Evolutionary conservation across 2,113 vertebrate genomes (phyloP).

Genomic region (Lophotis ruficrista): DNA sequence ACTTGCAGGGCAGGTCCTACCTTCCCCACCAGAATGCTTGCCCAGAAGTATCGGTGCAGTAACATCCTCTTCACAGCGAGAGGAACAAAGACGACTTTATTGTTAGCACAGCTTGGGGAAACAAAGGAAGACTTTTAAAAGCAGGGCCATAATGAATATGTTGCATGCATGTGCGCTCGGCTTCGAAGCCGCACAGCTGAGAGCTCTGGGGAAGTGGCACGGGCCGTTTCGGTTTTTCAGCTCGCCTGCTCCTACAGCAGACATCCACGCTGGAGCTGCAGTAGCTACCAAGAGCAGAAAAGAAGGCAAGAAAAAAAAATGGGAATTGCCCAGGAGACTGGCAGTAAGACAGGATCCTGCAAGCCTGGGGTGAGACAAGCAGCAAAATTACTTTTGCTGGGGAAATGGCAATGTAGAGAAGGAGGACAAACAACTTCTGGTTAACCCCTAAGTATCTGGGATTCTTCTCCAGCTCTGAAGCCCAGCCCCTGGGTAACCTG

Average conservation of each 20-base stretch:
- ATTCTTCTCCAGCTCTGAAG: not conserved
- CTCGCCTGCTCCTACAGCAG: not conserved
- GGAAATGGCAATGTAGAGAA: not conserved
- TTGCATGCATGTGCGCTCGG: not conserved
- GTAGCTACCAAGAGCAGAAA: not conserved
- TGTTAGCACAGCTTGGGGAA: not conserved
- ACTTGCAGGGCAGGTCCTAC: not conserved
- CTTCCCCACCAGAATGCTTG: not conserved
- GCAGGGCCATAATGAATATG: not conserved
- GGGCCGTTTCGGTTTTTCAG: not conserved
- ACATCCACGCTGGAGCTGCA: not conserved
- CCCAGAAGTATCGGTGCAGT: not conserved
- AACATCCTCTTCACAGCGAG: not conserved
- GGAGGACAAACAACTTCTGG: not conserved
- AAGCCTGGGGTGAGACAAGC: not conserved
- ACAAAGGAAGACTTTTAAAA: conserved; percentile 1
- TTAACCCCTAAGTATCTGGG: not conserved
- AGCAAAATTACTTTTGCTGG: not conserved
- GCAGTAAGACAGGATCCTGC: not conserved
- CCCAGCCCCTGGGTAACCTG: not conserved
- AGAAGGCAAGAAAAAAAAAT: not conserved
- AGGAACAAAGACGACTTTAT: not conserved
- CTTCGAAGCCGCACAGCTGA: not conserved
- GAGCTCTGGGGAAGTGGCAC: not conserved
- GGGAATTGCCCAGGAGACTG: not conserved